Conservation (phyloP, 2,888 invertebrate species). For the Boloria selene region DNA sequence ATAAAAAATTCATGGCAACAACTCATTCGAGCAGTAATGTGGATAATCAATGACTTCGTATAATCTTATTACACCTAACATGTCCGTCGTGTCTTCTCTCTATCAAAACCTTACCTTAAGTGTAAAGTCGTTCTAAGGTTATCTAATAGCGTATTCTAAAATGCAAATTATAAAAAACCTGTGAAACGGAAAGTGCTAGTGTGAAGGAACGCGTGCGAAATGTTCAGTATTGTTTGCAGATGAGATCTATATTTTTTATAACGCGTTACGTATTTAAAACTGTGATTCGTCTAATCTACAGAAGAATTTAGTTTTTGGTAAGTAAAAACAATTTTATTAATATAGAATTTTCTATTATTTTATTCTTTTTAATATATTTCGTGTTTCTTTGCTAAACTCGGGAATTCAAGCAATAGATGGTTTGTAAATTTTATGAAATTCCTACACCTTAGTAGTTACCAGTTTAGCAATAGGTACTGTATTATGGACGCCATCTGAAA, state of each 20-base stretch:
- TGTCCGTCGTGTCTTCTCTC: conserved; percentile 13
- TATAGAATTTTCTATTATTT: neutral
- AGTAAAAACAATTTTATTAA: neutral
- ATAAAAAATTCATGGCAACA: neutral
- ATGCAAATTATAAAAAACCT: conserved; percentile 29
- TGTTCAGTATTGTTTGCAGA: conserved; percentile 30
- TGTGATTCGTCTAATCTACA: conserved; percentile 7
- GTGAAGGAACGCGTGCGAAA: conserved; percentile 69
- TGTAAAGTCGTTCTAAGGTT: conserved; percentile 27
- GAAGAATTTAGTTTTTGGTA: neutral
- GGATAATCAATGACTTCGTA: conserved; percentile 11
- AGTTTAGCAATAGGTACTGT: neutral
- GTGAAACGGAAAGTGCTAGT: conserved; percentile 66
- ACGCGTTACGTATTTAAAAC: conserved; percentile 22
- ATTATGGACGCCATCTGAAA: neutral
- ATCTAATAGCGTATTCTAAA: conserved; percentile 32
- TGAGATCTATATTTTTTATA: conserved; percentile 29
- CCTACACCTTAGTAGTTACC: neutral
- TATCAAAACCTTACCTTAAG: conserved; percentile 31
- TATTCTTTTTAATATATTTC: too few species aligned
- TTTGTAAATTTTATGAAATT: conserved; percentile 8
- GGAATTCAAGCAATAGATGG: too few species aligned
- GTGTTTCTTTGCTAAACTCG: too few species aligned
- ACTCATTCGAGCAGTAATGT: neutral
- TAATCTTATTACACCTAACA: conserved; percentile 11